Conservation (phyloP, 2,113 vertebrate genomes). For the Madoqua kirkii region DNA sequence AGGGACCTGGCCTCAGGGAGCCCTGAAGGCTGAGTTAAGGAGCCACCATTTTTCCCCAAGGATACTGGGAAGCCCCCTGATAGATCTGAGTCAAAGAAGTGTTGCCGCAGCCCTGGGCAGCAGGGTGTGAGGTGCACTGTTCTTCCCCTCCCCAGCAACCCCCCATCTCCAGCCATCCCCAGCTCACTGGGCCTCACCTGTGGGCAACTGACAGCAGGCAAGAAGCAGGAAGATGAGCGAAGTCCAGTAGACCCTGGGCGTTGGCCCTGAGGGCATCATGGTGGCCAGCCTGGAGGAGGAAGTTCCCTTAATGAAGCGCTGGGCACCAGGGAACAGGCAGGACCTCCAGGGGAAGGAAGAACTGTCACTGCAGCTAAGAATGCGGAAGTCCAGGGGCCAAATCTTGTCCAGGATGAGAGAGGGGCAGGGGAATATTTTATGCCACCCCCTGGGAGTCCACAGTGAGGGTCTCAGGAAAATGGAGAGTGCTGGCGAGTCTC, state of each 20-base stretch:
- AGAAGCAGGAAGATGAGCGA: not conserved
- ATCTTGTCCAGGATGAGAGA: not conserved
- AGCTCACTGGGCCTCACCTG: conserved; percentile 22
- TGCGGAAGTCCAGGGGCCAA: not conserved
- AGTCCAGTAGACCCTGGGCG: not conserved
- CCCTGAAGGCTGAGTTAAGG: not conserved
- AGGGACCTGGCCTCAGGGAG: not conserved
- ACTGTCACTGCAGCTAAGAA: not conserved
- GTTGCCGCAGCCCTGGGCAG: fast-evolving
- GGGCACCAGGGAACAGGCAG: not conserved
- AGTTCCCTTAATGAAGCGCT: not conserved
- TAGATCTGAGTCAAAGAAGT: not conserved
- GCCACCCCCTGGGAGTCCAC: fast-evolving
- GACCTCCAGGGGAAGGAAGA: not conserved
- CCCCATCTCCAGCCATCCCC: not conserved
- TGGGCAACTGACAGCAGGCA: not conserved
- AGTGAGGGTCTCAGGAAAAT: not conserved
- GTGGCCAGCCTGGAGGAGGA: not conserved
- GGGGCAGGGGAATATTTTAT: not conserved
- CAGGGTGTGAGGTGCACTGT: not conserved
- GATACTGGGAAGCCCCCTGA: not conserved
- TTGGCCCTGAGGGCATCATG: not conserved
- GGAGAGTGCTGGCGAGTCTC: not conserved
- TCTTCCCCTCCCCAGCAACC: not conserved
- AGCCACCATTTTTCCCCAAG: not conserved